Base-by-base conservation (phyloP, 2,113 vertebrate species). In the Engraulis encrasicolus region DNA sequence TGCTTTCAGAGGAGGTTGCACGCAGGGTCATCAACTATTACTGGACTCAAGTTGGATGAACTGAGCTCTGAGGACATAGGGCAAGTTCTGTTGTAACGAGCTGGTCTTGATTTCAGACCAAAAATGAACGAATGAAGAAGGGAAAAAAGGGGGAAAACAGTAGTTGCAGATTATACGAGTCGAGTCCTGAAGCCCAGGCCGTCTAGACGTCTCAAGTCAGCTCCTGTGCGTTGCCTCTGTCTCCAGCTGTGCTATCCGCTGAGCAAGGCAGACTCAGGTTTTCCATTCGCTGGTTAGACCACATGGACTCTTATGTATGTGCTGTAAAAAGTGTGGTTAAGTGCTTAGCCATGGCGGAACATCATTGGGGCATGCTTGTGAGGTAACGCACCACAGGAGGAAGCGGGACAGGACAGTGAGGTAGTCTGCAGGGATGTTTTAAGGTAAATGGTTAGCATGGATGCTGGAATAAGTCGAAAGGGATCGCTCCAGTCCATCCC, bases 201-300 rank as follows among this genome's bases (percentile, higher is more conserved):
- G 88, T 91, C 90, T 90, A 91, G 89, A 92, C 86, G 81, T 91
- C 90, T 92, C 83, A 84, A 87, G 74, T 89, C 86, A 58, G 50
- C 50, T 78, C 85, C 52, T 61, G 77, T n/a, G n/a, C n/a, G n/a
- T 86, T 78, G 50, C 31, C 80, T n/a, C 54, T 19, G 58, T 83
- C 50, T 78, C 85, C 87, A 88, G 78, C 87, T 58, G 82, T 83
- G 79, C 82, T 78, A 78, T 77, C 58, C 40, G 81, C 52, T 37
- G 49, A 83, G 78, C 87, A 83, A 79, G 74, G 79, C 61, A n/a
- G 50, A 90, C 85, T 93, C 90, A 91, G 87, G 88, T 90, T 94
- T 94, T 95, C 93, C 92, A 87, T 91, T 87, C 83, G 87, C 80
- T 85, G 58, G n/a, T 83, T 84, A 85, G 27, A 27, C 78, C 50